phyloP scores from a whole-genome alignment of 2,888 invertebrate species.

The Drosophila colorata region DNA sequence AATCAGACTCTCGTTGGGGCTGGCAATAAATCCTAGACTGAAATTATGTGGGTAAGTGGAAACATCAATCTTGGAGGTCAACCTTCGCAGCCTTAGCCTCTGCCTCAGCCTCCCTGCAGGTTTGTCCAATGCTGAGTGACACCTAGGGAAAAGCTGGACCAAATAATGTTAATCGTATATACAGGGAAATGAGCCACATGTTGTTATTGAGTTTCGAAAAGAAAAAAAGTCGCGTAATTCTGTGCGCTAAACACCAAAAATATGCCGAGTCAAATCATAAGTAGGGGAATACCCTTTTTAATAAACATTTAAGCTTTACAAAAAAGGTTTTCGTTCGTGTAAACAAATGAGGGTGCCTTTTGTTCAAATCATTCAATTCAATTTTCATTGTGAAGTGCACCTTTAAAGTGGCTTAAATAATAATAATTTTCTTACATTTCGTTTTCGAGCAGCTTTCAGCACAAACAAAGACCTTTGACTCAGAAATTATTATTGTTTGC shows the following conservation, averaged over 20 bases:
- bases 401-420: constrained; percentile 16
- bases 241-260: constrained; percentile 10
- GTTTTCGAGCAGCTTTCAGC: not conserved
- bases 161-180: constrained; percentile 9
- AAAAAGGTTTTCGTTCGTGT: constrained; percentile 10
- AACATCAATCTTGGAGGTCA: constrained; percentile 63
- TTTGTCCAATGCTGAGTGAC: constrained; percentile 17
- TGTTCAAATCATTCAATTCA: constrained; percentile 22
- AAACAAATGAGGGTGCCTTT: constrained; percentile 17
- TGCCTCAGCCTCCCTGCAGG: too few relatives aligned
- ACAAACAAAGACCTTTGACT: not conserved
- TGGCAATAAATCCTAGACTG: constrained; percentile 57
- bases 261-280: constrained; percentile 9
- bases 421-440: constrained; percentile 15
- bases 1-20: constrained; percentile 26
- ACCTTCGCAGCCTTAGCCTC: constrained; percentile 4
- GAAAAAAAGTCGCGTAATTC: constrained; percentile 10
- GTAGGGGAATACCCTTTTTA: constrained; percentile 7
- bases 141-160: constrained; percentile 1
- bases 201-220: not conserved
- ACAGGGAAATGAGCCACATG: not conserved
- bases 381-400: constrained; percentile 1
- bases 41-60: constrained; percentile 51
- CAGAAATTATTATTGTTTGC: not conserved
- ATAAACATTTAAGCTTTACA: constrained; percentile 1